Evolutionary conservation across 2,888 invertebrate genomes (phyloP).

Genomic region (Eumerus sabulonum): DNA sequence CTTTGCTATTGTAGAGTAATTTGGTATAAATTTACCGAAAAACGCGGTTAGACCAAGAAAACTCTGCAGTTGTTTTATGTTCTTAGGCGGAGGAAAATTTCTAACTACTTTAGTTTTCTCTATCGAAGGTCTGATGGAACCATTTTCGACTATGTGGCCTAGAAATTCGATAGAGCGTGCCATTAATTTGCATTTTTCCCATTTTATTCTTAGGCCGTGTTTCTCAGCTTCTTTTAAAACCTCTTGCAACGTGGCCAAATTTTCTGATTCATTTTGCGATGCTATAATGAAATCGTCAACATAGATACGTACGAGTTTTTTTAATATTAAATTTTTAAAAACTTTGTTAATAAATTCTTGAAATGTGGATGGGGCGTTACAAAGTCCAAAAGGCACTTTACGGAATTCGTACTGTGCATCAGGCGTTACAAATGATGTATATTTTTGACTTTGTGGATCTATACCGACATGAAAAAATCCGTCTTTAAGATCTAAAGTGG

Average conservation of each 20-base stretch:
- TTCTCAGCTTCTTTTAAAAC: constrained; percentile 3
- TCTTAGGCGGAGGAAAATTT: constrained; percentile 6
- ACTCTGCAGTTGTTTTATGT: constrained; percentile 27
- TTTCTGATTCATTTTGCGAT: background rate
- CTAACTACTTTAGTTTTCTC: constrained; percentile 4
- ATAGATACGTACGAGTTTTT: background rate
- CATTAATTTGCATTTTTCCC: constrained; percentile 15
- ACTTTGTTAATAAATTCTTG: constrained; percentile 8
- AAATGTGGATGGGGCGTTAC: background rate
- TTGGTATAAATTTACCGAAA: constrained; percentile 18
- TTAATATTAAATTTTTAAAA: background rate
- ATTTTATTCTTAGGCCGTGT: constrained; percentile 15
- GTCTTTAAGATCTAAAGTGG: too few species aligned
- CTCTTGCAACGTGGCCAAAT: background rate
- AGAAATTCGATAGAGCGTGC: constrained; percentile 14
- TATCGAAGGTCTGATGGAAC: background rate
- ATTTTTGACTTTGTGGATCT: too few species aligned
- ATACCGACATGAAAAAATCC: too few species aligned
- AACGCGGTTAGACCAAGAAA: constrained; percentile 19
- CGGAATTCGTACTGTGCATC: too few species aligned
- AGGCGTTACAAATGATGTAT: too few species aligned
- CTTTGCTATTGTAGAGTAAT: background rate
- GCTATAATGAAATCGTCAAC: constrained; percentile 12
- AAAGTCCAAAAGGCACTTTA: too few species aligned
- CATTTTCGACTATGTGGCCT: constrained; percentile 9